Base-by-base conservation (phyloP, 2,888 invertebrate species). In the Oeneis ivallda region DNA sequence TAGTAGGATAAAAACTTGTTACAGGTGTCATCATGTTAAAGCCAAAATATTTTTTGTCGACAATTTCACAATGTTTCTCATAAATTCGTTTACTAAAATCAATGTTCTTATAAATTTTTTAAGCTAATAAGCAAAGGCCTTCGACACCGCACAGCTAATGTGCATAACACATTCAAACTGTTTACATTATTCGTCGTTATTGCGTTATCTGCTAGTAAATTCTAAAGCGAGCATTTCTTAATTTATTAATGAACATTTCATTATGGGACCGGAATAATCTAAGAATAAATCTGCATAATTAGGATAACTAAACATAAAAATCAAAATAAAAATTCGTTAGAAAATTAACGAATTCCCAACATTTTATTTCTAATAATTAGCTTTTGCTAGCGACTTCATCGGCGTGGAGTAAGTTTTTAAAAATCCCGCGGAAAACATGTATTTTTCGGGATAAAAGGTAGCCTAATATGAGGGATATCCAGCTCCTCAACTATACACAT, bases 201-300 rank as follows among this genome's bases (percentile, higher is more conserved):
- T 58, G 45, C 58, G 32, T 58, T 32, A 58, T 58, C 47, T 34
- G 58, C 26, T 32, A 45, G 26, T 58, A 47, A 58, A 26, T 13
- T 19, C 34, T 58, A 47, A 58, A 43, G 26, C 41, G 32, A 10
- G 32, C 58, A 41, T 53, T 53, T 34, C 15, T 34, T 32, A 47
- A 52, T 26, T 52, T 52, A 32, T 52, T 2, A 32, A 52, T 15
- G 50, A n/a, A 10, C 50, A 52, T 52, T 52, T 52, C 26, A n/a
- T 1, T 52, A n/a, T 34, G 34, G 8, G 15, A 53, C 34, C 3
- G 34, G 34, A 43, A 43, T n/a, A n/a, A n/a, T n/a, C n/a, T n/a
- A n/a, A n/a, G n/a, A n/a, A n/a, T 43, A 43, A 52, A 52, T 52
- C 13, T 26, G 26, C 26, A 26, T 26, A 26, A 26, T 11, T 52